Base-by-base conservation (phyloP, 1,140 invertebrate species). In the Colletes latitarsis region DNA sequence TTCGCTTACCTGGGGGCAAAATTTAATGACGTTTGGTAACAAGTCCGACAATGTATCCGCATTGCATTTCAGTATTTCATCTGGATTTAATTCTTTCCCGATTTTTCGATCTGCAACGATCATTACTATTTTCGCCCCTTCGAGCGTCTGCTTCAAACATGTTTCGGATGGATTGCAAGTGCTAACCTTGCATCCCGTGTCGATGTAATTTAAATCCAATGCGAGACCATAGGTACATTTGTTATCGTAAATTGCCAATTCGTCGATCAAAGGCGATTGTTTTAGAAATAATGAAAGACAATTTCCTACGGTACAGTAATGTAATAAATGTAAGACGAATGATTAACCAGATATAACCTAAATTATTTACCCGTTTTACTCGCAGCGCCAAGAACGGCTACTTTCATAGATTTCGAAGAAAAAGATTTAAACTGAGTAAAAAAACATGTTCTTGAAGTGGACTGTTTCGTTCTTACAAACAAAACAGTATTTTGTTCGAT, bases 161-260 rank as follows among this genome's bases (percentile, higher is more conserved):
- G 93, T 91, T 78, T 93, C 89, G 15, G 85, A 92, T 87, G 89
- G 88, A 17, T 91, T 91, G 82, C 90, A 94, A 0, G 94, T 92
- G 4, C 95, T 94, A 1, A 98, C 95, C 92, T 96, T 97, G 81
- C 95, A 95, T 71, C 92, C 93, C 5, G 95, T 95, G 83, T 95
- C 94, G 10, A 95, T 94, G 60, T 95, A 94, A 82, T 93, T 94
- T 8, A 96, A 88, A 81, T 96, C 95, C 85, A 93, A 88, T n/a
- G 93, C 94, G n/a, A 94, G 92, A 17, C 94, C 93, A 19, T 91
- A 90, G 5, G 93, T 93, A 5, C 93, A 87, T 46, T 89, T 90
- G 12, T 92, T 86, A 87, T 95, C 95, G 75, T 94, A 95, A 21
- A 96, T 78, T 49, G 94, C 94, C 81, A 96, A 90, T 89, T 95